Conservation (phyloP, 2,797 vertebrate species). For the Enteromius argenteus region DNA sequence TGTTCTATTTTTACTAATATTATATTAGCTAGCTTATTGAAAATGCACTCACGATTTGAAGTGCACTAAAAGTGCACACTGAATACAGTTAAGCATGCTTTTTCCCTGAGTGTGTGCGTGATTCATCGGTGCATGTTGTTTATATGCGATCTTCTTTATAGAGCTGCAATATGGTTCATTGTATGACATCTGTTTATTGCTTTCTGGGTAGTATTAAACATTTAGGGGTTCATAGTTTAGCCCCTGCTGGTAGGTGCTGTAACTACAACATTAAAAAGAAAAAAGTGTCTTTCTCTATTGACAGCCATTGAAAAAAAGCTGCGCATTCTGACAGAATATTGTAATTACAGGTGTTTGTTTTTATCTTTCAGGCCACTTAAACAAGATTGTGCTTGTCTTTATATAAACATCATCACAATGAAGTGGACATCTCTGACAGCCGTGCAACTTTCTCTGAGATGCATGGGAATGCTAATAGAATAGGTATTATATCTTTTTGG, state of each 20-base stretch:
- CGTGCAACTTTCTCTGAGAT: background rate
- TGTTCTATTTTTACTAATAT: background rate
- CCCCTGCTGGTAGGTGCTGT: background rate
- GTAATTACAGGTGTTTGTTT: too few species aligned
- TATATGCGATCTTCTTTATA: background rate
- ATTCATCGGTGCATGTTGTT: background rate
- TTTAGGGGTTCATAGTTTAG: background rate
- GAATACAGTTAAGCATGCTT: background rate
- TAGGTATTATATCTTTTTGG: background rate
- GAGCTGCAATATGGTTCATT: background rate
- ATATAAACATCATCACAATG: background rate
- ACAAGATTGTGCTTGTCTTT: background rate
- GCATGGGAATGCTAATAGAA: background rate
- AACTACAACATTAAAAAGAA: background rate
- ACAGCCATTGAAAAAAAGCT: background rate
- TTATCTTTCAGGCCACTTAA: background rate
- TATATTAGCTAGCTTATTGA: background rate
- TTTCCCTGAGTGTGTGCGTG: background rate
- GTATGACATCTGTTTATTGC: background rate
- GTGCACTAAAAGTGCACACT: background rate
- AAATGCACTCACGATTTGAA: background rate
- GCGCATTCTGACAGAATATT: background rate
- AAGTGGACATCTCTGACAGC: background rate
- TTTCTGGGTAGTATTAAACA: background rate
- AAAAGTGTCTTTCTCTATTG: background rate